Evolutionary conservation across 2,113 vertebrate genomes (phyloP).

Genomic region (Indicator maculatus): DNA sequence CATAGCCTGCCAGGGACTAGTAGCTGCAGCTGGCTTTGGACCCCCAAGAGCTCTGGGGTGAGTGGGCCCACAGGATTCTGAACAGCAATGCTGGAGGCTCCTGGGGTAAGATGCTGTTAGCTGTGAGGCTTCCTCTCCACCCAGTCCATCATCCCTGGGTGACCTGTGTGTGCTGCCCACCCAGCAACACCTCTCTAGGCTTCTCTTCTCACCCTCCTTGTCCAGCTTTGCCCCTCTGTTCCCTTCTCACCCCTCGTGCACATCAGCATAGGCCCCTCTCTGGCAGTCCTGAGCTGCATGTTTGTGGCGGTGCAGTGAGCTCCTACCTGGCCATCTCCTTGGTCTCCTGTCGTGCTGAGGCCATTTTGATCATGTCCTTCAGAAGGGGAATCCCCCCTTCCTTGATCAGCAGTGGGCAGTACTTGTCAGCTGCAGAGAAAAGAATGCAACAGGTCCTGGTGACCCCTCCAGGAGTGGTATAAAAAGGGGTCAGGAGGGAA

Average conservation of each 20-base stretch:
- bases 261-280: background rate
- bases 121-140: background rate
- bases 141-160: background rate
- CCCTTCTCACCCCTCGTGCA: background rate
- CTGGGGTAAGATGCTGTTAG: background rate
- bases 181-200: background rate
- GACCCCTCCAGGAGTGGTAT: background rate
- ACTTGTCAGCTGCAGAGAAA: constrained; percentile 86
- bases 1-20: background rate
- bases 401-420: constrained; percentile 94
- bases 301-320: background rate
- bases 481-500: background rate
- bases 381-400: constrained; percentile 91
- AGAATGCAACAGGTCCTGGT: background rate
- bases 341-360: constrained; percentile 88
- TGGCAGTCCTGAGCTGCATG: background rate
- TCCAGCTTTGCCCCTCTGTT: background rate
- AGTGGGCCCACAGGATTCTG: background rate
- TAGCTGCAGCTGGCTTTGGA: background rate
- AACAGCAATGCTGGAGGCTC: background rate
- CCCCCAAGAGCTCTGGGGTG: background rate
- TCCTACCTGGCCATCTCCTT: constrained; percentile 95
- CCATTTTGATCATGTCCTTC: constrained; percentile 87
- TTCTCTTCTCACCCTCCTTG: background rate
- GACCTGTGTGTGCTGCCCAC: background rate